phyloP scores from a whole-genome alignment of 2,888 invertebrate genomes.

The Coecobrya sp. region DNA sequence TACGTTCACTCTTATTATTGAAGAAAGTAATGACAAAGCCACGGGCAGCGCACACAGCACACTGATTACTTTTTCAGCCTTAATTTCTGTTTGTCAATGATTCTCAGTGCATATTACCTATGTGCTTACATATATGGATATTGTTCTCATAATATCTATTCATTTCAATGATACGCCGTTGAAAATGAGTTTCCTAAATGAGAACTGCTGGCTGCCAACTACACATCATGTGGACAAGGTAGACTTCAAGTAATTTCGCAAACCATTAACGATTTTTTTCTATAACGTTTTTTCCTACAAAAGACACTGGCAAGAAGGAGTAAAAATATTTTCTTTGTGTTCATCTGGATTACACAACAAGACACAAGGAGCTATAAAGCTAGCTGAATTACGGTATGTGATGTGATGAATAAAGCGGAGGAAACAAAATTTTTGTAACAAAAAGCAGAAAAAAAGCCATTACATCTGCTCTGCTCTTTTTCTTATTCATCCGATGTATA shows the following conservation, averaged over 20 bases:
- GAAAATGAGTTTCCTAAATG: constrained; percentile 27
- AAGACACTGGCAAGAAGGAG: not conserved
- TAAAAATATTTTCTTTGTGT: not conserved
- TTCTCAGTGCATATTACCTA: not conserved
- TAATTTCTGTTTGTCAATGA: constrained; percentile 61
- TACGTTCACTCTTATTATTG: constrained; percentile 7
- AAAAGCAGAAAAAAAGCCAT: constrained; percentile 14
- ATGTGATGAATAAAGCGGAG: not conserved
- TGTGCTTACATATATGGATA: not conserved
- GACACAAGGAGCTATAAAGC: not conserved
- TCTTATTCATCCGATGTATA: constrained; percentile 1
- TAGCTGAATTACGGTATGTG: not conserved
- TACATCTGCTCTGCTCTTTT: constrained; percentile 2
- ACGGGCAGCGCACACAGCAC: constrained; percentile 1
- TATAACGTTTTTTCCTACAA: not conserved
- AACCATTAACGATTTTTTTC: constrained; percentile 31
- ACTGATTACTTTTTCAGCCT: constrained; percentile 57
- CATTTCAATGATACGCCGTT: not conserved
- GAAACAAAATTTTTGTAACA: not conserved
- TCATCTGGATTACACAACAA: constrained; percentile 5
- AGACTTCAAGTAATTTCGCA: constrained; percentile 29
- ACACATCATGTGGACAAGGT: constrained; percentile 15
- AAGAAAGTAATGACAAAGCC: constrained; percentile 57
- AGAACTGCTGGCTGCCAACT: not conserved
- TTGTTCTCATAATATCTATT: not conserved